Evolutionary conservation across 1,140 invertebrate species (phyloP).

Genomic region (Eumeta japonica): DNA sequence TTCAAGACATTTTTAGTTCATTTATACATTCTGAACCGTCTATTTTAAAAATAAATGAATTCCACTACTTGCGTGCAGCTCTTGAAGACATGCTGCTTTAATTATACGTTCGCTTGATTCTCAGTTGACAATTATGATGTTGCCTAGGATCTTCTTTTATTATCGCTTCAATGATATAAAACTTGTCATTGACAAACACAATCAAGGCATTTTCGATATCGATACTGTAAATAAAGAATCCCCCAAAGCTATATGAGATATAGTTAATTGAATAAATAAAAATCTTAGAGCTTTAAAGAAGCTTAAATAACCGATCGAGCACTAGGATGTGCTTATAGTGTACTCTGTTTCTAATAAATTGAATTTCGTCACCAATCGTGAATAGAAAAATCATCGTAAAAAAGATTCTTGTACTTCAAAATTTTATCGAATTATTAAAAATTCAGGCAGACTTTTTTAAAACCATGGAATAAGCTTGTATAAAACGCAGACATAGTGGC

Average conservation of each 20-base stretch:
- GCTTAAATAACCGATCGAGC: too few species aligned
- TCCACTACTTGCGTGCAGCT: conserved; percentile 3
- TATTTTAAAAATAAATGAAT: conserved; percentile 3
- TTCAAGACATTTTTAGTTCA: background rate
- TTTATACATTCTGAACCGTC: background rate
- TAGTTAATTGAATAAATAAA: too few species aligned
- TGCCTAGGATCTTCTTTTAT: conserved; percentile 2
- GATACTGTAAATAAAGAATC: too few species aligned
- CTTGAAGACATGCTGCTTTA: background rate
- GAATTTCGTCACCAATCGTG: too few species aligned
- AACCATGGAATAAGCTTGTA: conserved; percentile 8
- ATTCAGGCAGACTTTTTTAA: conserved; percentile 3
- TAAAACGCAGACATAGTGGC: conserved; percentile 1
- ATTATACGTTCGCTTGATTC: conserved; percentile 3
- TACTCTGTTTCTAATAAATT: too few species aligned
- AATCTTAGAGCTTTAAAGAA: too few species aligned
- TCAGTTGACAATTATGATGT: conserved; percentile 3
- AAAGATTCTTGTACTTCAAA: too few species aligned
- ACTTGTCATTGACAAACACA: background rate
- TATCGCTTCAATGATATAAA: conserved; percentile 2
- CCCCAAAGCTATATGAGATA: too few species aligned
- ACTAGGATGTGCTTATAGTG: too few species aligned
- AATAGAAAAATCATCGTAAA: too few species aligned
- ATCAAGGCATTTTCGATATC: background rate
- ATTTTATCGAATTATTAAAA: background rate